Base-by-base conservation (phyloP, 2,797 vertebrate species). In the Anomalospiza imberbis region DNA sequence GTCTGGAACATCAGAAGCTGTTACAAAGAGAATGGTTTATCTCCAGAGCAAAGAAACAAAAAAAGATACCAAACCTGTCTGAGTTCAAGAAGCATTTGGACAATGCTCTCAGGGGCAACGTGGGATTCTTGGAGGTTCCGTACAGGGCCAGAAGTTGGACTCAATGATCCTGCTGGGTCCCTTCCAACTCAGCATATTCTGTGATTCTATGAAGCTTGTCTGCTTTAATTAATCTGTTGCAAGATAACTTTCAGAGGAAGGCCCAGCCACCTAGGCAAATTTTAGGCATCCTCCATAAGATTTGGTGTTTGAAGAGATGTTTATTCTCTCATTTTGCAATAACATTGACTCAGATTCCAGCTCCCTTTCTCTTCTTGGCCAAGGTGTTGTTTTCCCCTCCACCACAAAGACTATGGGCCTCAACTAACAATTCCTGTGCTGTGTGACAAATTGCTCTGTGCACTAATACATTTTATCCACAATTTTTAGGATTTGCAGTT, bases 1-100 rank as follows among this genome's bases (percentile, higher is more conserved):
- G 73, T 82, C 66, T 77, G 73, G 95, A 92, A 85, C 18, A 71
- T 55, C 72, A 86, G 45, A 80, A 91, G 45, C 47, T 85, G 48
- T 62, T 96, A 77, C 11, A 42, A 93, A 87, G 89, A 53, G 88
- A 80, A 65, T 48, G 83, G 85, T 80, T 88, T 82, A 29, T 82
- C 75, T 85, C 83, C 85, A 55, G 29, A 84, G 89, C 10, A 65
- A 88, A 53, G 28, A 67, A 34, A 67, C 28, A 29, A 32, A 36
- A 28, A 29, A 48, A 20, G 1, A 48, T 4, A 20, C 2, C 11
- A 47, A 61, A 34, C 29, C 29, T 38, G 13, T 44, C 54, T 34
- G 48, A 62, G 40, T 34, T 62, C 34, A 62, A 62, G 34, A 48
- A 47, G 12, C 42, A 54, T 55, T 55, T 34, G 65, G 26, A 62